phyloP scores from a whole-genome alignment of 2,113 vertebrate genomes.

The Lasiurus cinereus region DNA sequence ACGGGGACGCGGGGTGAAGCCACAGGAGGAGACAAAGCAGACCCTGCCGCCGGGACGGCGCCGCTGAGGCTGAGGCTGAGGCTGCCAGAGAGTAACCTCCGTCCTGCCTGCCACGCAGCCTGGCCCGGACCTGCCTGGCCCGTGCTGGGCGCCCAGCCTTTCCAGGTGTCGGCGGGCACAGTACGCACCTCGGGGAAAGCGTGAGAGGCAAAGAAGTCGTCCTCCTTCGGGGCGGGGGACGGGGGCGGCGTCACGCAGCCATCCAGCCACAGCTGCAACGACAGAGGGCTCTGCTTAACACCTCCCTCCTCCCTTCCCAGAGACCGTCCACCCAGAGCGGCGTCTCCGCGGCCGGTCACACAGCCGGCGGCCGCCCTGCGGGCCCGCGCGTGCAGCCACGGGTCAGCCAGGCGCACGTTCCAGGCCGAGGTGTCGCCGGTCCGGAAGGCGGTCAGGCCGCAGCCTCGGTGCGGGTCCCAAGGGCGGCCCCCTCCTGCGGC shows the following conservation, averaged over 20 bases:
- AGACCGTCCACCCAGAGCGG: neutral
- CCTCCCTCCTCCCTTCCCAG: neutral
- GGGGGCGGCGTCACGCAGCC: conserved; percentile 85
- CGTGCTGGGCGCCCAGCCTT: too few species aligned
- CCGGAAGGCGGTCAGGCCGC: too few species aligned
- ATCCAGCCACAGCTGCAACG: conserved; percentile 94
- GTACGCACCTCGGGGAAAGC: conserved; percentile 84
- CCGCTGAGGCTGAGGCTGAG: too few species aligned
- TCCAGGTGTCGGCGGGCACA: too few species aligned
- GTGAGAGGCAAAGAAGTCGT: conserved; percentile 96
- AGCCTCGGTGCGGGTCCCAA: too few species aligned
- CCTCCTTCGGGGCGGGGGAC: conserved; percentile 91
- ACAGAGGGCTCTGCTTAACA: neutral
- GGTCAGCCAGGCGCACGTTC: too few species aligned
- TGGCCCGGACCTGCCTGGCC: neutral
- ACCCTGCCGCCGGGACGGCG: too few species aligned
- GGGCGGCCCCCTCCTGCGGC: too few species aligned
- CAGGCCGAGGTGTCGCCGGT: too few species aligned
- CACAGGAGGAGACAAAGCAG: neutral
- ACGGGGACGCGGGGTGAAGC: neutral
- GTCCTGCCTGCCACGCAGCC: neutral
- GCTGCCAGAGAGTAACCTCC: too few species aligned
- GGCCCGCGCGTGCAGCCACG: too few species aligned
- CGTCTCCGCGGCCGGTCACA: neutral
- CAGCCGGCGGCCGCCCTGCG: neutral